Conservation (phyloP, 1,140 invertebrate genomes). For the Stegodyphus dumicola region DNA sequence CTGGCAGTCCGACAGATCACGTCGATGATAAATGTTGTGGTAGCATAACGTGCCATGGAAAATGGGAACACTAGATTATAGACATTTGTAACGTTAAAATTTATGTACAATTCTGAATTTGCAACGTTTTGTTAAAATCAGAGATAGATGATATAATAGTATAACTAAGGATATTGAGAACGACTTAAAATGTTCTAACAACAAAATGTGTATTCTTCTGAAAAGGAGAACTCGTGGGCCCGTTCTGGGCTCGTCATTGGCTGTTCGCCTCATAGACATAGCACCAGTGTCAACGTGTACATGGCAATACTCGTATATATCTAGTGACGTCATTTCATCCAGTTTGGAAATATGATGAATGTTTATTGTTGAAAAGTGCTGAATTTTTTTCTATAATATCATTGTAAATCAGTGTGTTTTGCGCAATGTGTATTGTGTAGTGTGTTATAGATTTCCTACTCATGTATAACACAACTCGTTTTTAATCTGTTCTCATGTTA, state of each 20-base stretch:
- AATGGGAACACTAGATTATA: background rate
- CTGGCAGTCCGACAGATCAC: too few species aligned
- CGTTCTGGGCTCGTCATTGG: background rate
- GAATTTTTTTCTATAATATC: constrained; percentile 5
- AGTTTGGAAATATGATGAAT: constrained; percentile 18
- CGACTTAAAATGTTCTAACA: background rate
- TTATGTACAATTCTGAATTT: background rate
- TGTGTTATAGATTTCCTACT: constrained; percentile 12
- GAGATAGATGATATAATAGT: background rate
- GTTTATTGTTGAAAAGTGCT: constrained; percentile 5
- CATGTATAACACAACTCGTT: background rate
- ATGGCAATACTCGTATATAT: constrained; percentile 47
- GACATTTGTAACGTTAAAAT: background rate
- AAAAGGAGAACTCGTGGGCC: background rate
- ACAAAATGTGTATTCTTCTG: background rate
- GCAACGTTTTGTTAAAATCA: too few species aligned
- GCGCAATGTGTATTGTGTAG: background rate
- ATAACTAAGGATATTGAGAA: background rate
- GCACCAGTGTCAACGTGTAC: constrained; percentile 50
- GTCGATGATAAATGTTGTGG: too few species aligned
- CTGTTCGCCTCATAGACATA: constrained; percentile 34
- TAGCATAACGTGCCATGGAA: too few species aligned
- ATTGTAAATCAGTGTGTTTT: background rate
- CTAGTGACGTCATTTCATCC: constrained; percentile 24
- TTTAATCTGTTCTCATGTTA: too few species aligned